A percentile compares a stretch with the other conserved stretches of the same genome.
phyloP scores from a whole-genome alignment of 2,888 invertebrate species.

The Callinectes sapidus region DNA sequence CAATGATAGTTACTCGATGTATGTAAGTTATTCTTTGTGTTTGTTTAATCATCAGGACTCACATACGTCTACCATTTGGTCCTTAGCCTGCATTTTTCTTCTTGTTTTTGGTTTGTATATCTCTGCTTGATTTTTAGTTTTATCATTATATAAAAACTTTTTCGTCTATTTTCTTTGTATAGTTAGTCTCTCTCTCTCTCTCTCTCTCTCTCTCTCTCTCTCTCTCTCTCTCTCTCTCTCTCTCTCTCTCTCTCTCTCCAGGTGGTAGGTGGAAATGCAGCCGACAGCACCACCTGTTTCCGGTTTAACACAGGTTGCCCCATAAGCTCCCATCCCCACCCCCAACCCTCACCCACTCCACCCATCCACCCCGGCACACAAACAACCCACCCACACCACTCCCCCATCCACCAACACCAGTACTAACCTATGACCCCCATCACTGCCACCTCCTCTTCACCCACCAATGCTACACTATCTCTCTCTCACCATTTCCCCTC shows the following conservation, averaged over 20 bases:
- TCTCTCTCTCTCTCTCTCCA: conserved; percentile 29
- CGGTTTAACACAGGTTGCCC: background rate
- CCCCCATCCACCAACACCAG: background rate
- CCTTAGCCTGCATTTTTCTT: too few relatives aligned
- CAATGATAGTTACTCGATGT: too few relatives aligned
- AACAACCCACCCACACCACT: background rate
- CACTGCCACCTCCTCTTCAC: background rate
- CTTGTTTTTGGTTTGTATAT: too few relatives aligned
- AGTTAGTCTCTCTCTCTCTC: conserved; percentile 13
- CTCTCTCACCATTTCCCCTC: background rate
- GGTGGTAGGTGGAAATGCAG: conserved; percentile 13
- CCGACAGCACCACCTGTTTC: conserved; percentile 9
- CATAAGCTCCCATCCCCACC: background rate
- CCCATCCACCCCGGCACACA: background rate
- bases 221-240: conserved; percentile 37
- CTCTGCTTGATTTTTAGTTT: too few relatives aligned
- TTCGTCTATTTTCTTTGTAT: too few relatives aligned
- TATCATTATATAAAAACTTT: too few relatives aligned
- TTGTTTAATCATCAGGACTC: too few relatives aligned
- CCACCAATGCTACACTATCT: background rate
- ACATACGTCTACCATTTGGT: too few relatives aligned
- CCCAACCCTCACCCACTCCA: background rate
- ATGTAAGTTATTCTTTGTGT: too few relatives aligned
- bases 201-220: conserved; percentile 31
- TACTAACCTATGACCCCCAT: background rate